Base-by-base conservation (phyloP, 2,888 invertebrate species). In the Germaria angustata region DNA sequence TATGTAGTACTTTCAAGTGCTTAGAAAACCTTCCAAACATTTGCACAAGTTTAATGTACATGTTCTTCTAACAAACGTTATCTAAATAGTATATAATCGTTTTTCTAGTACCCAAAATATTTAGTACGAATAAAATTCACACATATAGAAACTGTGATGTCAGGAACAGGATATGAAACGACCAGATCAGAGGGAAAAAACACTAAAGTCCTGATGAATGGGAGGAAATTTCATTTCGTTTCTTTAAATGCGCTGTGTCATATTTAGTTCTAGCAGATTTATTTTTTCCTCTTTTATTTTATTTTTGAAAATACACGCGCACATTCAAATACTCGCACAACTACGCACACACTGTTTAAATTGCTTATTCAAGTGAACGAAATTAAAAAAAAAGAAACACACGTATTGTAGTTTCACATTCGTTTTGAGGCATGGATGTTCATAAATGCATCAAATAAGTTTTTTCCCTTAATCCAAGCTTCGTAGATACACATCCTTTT, bases 41-140 rank as follows among this genome's bases (percentile, higher is more conserved):
- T 73, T 63, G 17, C 46, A 51, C 46, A 49, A 76, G 13, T 61
- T 61, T 61, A 44, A 53, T 68, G 69, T 61, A 53, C 65, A 63
- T 68, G 68, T 51, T 59, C 59, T 57, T 51, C n/a, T n/a, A 53
- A 15, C 44, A 65, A 63, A 44, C 68, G 32, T 80, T 73, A 72
- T 80, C 80, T 65, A 41, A 57, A 24, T 44, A 55, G 28, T 53
- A 63, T 78, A 68, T 73, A 77, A 68, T 61, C 68, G 61, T 57
- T 77, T 77, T 36, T 61, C 63, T 57, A 51, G 39, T 51, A 41
- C 65, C 57, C 22, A 44, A 75, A 49, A 24, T 15, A 66, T 44
- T 57, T 55, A 36, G 7, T 20, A 36, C 55, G 34, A 17, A 46
- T 57, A 34, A 46, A 49, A 49, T 9, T 59, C 41, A 11, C 22